phyloP scores from a whole-genome alignment of 2,113 vertebrate species.

The Pseudonaja textilis region DNA sequence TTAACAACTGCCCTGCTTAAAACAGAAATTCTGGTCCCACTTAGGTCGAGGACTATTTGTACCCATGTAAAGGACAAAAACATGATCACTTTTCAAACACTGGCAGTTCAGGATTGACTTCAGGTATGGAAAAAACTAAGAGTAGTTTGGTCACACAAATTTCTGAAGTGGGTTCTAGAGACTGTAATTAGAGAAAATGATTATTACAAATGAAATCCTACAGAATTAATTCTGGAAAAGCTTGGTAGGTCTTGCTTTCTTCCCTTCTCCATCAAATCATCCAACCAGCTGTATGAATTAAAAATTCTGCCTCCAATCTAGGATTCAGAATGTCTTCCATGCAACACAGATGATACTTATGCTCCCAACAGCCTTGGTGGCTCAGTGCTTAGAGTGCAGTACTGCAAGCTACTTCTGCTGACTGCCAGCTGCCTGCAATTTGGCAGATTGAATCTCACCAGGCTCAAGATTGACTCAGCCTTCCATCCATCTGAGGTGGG shows the following conservation, averaged over 20 bases:
- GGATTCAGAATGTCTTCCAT: background rate
- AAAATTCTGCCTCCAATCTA: too few relatives aligned
- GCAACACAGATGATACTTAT: background rate
- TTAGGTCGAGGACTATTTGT: background rate
- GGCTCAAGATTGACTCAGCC: too few relatives aligned
- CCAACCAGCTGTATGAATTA: background rate
- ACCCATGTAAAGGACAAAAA: background rate
- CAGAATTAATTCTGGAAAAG: background rate
- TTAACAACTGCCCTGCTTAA: background rate
- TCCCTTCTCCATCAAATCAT: background rate
- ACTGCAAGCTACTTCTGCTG: too few relatives aligned
- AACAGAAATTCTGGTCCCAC: background rate
- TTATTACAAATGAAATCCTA: background rate
- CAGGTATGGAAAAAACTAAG: background rate
- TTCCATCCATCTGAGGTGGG: too few relatives aligned
- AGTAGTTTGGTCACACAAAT: background rate
- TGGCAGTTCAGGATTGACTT: background rate
- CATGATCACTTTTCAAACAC: background rate
- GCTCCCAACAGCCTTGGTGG: background rate
- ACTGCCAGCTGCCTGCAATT: too few relatives aligned
- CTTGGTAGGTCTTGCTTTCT: background rate
- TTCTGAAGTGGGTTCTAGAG: background rate
- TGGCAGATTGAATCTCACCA: too few relatives aligned
- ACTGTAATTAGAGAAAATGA: background rate
- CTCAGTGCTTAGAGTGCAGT: too few relatives aligned